Evolutionary conservation across 2,113 vertebrate genomes (phyloP).

Genomic region (Grus americana): DNA sequence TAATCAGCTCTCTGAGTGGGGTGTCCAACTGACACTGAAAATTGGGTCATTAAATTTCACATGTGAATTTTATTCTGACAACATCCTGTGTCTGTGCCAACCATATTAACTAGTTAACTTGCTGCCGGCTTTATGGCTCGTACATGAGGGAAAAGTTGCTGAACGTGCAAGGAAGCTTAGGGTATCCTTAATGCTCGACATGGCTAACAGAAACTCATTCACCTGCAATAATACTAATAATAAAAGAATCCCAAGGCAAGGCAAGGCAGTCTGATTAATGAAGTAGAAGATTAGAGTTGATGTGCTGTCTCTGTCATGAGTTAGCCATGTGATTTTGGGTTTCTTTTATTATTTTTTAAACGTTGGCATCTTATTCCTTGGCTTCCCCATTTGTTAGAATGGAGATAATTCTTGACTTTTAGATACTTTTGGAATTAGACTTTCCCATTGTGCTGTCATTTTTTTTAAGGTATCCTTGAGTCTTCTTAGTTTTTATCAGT

Average conservation of each 20-base stretch:
- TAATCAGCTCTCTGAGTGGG: background rate
- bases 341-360: background rate
- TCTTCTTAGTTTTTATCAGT: background rate
- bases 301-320: background rate
- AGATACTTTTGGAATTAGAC: background rate
- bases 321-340: background rate
- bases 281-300: background rate
- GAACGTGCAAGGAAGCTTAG: background rate
- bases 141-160: background rate
- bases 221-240: background rate
- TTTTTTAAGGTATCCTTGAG: background rate
- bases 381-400: background rate
- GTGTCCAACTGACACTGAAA: background rate
- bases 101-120: background rate
- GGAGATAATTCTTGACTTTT: background rate
- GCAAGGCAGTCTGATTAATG: accelerated
- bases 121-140: background rate
- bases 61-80: background rate
- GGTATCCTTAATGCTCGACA: background rate
- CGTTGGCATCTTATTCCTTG: accelerated
- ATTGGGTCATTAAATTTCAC: background rate
- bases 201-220: background rate
- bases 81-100: background rate
- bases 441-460: accelerated
- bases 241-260: background rate